Evolutionary conservation across 2,113 vertebrate species (phyloP).

Genomic region (Castor canadensis): DNA sequence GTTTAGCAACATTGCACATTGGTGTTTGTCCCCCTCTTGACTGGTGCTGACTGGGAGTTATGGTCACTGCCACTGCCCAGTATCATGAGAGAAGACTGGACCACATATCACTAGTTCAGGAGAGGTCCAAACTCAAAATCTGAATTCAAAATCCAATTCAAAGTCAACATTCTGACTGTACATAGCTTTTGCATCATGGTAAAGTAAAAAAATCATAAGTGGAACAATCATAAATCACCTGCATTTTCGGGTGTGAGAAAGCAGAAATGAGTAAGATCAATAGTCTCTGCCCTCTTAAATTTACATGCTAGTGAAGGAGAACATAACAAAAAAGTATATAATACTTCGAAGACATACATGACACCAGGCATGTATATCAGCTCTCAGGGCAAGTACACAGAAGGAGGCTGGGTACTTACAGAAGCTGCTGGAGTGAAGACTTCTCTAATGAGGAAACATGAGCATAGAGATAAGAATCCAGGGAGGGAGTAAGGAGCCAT

Average conservation of each 20-base stretch:
- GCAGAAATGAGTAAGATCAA: background rate
- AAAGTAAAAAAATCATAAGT: background rate
- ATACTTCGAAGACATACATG: rapidly evolving
- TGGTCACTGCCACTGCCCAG: too few species aligned
- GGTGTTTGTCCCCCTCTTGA: background rate
- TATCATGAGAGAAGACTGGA: background rate
- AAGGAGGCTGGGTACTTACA: too few species aligned
- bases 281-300: background rate
- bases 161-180: too few species aligned
- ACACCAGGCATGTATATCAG: rapidly evolving
- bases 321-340: rapidly evolving
- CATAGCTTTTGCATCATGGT: background rate
- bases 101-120: too few species aligned
- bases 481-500: background rate
- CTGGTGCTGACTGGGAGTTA: background rate
- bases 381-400: rapidly evolving
- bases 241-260: background rate
- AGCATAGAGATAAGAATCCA: background rate
- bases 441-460: background rate
- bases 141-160: too few species aligned
- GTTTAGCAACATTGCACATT: too few species aligned
- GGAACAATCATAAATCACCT: background rate
- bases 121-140: background rate
- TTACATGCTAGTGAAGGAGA: background rate
- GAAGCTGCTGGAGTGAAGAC: background rate